Conservation (phyloP, 2,888 invertebrate genomes). For the Resseliella maxima region DNA sequence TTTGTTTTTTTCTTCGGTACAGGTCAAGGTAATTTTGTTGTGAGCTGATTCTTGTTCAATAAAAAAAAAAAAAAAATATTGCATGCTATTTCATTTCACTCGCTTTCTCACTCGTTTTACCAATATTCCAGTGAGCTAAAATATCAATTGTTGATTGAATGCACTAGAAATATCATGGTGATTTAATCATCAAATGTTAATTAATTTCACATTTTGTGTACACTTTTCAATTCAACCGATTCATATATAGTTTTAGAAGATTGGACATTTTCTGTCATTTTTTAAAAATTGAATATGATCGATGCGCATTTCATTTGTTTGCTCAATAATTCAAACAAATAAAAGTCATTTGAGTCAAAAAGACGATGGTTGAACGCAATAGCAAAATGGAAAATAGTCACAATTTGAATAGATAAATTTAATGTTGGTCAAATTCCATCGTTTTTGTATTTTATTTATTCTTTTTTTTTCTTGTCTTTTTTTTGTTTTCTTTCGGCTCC, state of each 20-base stretch:
- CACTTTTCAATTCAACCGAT: background rate
- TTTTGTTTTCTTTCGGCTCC: background rate
- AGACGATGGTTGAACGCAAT: too few relatives aligned
- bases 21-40: slow-evolving; percentile 20
- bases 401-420: too few relatives aligned
- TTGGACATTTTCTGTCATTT: too few relatives aligned
- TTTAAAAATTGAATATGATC: too few relatives aligned
- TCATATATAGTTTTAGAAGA: background rate
- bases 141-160: background rate
- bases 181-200: background rate
- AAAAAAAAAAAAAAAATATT: background rate
- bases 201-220: background rate
- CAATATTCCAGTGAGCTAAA: background rate
- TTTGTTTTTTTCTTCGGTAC: background rate
- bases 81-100: background rate
- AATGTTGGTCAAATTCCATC: too few relatives aligned
- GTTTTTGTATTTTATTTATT: background rate
- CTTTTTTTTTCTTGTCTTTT: background rate
- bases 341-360: too few relatives aligned
- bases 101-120: background rate
- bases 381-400: too few relatives aligned
- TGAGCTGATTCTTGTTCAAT: too few relatives aligned
- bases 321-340: too few relatives aligned
- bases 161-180: background rate
- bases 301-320: too few relatives aligned